Evolutionary conservation across 1,140 invertebrate species (phyloP), one percentile per base, ranked within the genome.

Genomic region (Anastrepha ludens): DNA sequence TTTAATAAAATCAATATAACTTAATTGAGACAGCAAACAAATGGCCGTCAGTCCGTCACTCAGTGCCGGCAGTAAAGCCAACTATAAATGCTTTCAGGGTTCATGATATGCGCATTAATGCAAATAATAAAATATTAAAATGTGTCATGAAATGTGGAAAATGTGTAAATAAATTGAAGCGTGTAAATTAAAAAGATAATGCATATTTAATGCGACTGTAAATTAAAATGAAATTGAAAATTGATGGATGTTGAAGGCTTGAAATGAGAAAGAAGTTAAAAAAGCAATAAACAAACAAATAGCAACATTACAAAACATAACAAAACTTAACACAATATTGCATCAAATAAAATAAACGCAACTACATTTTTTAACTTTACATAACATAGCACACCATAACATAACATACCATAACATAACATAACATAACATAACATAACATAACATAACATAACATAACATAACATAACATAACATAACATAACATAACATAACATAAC

Each of bases 1-100:
- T 81, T 81, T 81, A 81, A 81, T 81, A 81, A 81, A 81, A 81
- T 81, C 74, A 81, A 81, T 81, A 81, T 81, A 13, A 81, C 74
- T 81, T 81, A 81, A 81, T 81, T 81, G 74, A 81, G 74, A 81
- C 74, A 81, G 74, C 44, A 81, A 81, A 81, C 74, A 81, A 81
- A 81, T 81, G 11, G 29, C 7, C 47, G 74, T 8, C 74, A 78
- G 29, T 78, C 74, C 50, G 44, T 81, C 44, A 44, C 41, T 74
- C 67, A 74, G 9, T 47, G 44, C 17, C 20, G 67, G 29, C 2
- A 29, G 50, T 55, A 58, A 55, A 29, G 74, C 47, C 17, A 6
- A 55, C 47, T 58, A 55, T 55, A 7, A 50, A 17, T 6, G 47
- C 47, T 81, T 29, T 50, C 74, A 9, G 47, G 17, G 74, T 78